Conservation (phyloP, 2,113 vertebrate species). For the Chaetodon trifascialis region DNA sequence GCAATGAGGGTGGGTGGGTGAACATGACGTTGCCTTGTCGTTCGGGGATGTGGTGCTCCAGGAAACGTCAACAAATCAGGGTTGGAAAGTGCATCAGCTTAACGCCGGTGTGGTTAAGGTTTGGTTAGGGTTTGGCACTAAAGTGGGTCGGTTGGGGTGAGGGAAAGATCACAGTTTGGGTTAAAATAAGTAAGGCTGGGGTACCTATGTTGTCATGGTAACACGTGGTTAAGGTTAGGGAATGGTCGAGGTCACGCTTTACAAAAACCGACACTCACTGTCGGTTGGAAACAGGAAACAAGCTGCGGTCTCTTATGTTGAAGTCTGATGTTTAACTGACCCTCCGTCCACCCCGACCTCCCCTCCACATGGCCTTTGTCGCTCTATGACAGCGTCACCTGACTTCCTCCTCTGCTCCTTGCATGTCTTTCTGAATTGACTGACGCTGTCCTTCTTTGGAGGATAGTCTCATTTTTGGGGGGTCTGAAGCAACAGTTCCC, state of each 20-base stretch:
- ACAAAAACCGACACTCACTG: neutral
- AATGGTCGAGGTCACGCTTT: neutral
- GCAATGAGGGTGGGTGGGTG: neutral
- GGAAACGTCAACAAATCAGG: neutral
- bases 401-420: slow-evolving; percentile 1
- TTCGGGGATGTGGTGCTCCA: no score
- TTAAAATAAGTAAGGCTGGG: neutral
- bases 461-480: no score
- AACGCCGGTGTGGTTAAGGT: neutral
- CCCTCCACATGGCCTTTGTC: no score
- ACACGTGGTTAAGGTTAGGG: neutral
- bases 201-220: neutral
- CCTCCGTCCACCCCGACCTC: neutral
- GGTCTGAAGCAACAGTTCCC: no score
- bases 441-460: no score
- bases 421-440: no score
- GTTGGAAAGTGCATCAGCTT: neutral
- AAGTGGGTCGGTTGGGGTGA: neutral
- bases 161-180: neutral
- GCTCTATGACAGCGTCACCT: neutral
- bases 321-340: neutral
- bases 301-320: neutral
- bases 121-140: neutral
- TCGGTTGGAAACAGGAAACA: neutral
- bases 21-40: neutral